Conservation (phyloP, 2,888 invertebrate species). For the Desoria tigrina region DNA sequence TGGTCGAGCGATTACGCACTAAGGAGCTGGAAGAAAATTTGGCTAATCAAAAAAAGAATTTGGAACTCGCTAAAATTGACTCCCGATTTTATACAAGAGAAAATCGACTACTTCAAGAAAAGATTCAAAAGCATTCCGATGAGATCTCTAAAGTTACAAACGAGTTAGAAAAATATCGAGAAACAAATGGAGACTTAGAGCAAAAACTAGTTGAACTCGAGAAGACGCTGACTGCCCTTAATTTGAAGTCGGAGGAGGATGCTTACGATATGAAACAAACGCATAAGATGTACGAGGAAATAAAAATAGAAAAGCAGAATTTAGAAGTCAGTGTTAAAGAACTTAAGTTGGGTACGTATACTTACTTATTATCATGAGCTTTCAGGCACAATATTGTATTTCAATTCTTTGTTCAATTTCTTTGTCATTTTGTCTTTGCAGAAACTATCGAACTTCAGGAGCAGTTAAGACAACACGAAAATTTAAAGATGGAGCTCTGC, state of each 20-base stretch:
- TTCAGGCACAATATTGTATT: too few relatives aligned
- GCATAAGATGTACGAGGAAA: not conserved
- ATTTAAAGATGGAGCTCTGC: not conserved
- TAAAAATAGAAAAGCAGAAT: conserved; percentile 12
- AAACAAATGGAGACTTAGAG: not conserved
- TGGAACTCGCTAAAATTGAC: conserved; percentile 39
- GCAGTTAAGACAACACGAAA: not conserved
- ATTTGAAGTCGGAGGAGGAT: conserved; percentile 11
- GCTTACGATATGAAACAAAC: not conserved
- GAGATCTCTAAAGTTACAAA: not conserved
- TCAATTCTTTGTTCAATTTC: too few relatives aligned
- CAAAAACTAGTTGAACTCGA: not conserved
- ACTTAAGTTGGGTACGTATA: not conserved
- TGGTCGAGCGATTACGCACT: conserved; percentile 1
- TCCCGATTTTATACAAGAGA: conserved; percentile 30
- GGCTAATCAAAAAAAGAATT: conserved; percentile 21
- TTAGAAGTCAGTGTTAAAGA: conserved; percentile 6
- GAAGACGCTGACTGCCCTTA: not conserved
- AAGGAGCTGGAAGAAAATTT: conserved; percentile 23
- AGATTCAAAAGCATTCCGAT: not conserved
- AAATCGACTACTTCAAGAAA: conserved; percentile 8
- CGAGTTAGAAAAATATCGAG: not conserved
- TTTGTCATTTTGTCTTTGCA: not conserved
- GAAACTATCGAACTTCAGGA: not conserved
- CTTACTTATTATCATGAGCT: too few relatives aligned